Base-by-base conservation (phyloP, 2,113 vertebrate species). In the Notarius lentiginosus region DNA sequence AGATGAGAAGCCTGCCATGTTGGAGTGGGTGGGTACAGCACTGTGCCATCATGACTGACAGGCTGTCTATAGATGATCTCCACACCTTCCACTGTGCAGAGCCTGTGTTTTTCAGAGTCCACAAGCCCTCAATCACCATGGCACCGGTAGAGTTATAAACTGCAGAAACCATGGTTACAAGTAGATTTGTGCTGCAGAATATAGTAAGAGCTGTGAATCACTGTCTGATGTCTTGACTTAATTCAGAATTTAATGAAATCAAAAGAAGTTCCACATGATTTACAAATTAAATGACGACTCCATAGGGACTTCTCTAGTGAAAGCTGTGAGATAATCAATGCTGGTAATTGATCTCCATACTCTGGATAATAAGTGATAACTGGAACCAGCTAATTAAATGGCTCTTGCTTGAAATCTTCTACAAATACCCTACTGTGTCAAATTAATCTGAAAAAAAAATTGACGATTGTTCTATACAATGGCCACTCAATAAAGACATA, bases 121-220 rank as follows among this genome's bases (percentile, higher is more conserved):
- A 77, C 51, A 80, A 55, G 84, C 81, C 81, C 75, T 80, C 86
- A 7, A 65, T 90, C 89, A 76, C 90, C 84, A 88, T 91, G 87
- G 79, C 65, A 87, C 58, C 76, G 18, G 58, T 53, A 82, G 65
- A 89, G 83, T 65, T 82, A 68, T 85, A 86, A 79, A 79, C 53
- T 79, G 9, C 63, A 63, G 88, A 89, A 81, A 89, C 87, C 88
- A 89, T 89, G 89, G 91, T 86, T 87, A 91, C 85, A 51, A 76
- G 53, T 11, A 82, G 76, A 84, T 61, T 51, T 82, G 70, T 80
- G 60, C n/a, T 17, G 56, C 49, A 53, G 18, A 77, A 65, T 86
- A 56, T 79, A 56, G 58, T 49, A 61, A 82, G 30, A 79, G 30
- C 18, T 63, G 27, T 87, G 66, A 81, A 86, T 76, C n/a, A 58